Evolutionary conservation across 2,888 invertebrate genomes (phyloP).

Genomic region (Eupelmus urozonus): DNA sequence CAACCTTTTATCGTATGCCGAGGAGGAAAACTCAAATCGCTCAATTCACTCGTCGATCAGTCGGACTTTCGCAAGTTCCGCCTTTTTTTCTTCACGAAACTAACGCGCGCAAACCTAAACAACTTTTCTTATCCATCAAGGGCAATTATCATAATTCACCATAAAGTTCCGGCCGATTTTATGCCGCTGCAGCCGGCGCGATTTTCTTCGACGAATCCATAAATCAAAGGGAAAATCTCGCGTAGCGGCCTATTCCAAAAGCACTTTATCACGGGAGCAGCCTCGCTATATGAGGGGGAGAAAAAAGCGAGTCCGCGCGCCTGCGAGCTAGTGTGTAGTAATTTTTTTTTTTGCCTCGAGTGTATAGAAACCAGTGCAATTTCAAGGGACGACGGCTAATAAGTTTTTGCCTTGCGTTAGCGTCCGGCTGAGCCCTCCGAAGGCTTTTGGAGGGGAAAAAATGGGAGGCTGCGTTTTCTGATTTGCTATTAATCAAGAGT

Average conservation of each 20-base stretch:
- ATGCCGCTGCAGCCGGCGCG: not conserved
- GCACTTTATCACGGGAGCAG: not conserved
- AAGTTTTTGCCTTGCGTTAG: too few relatives aligned
- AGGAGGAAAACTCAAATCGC: too few relatives aligned
- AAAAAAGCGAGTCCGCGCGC: too few relatives aligned
- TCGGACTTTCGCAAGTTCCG: not conserved
- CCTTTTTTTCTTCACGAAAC: too few relatives aligned
- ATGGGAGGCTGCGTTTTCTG: too few relatives aligned
- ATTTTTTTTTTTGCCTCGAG: not conserved
- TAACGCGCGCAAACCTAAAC: not conserved
- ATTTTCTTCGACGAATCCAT: not conserved
- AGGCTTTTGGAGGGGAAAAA: too few relatives aligned
- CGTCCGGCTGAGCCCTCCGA: too few relatives aligned
- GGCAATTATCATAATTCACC: not conserved
- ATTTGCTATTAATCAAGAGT: too few relatives aligned
- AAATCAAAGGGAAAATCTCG: conserved; percentile 7
- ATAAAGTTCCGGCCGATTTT: not conserved
- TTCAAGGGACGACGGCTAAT: not conserved
- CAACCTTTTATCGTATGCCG: too few relatives aligned
- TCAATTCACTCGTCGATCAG: not conserved
- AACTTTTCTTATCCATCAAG: not conserved
- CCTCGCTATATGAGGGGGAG: too few relatives aligned
- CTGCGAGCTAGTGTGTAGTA: not conserved
- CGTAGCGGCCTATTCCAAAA: not conserved
- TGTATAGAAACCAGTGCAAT: not conserved